Conservation (phyloP, 2,797 vertebrate species). For the Acomys russatus region DNA sequence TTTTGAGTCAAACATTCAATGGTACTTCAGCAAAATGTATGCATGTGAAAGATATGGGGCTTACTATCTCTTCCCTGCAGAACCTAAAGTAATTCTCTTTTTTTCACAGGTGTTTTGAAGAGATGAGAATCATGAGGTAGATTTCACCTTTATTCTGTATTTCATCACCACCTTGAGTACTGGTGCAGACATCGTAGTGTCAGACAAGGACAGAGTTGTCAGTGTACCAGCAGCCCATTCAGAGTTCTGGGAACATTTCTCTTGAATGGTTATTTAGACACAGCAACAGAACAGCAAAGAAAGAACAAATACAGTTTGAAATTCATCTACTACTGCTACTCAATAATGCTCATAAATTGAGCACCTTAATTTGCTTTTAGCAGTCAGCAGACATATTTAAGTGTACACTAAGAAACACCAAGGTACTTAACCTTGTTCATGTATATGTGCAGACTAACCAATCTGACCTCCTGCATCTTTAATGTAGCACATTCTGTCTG, state of each 20-base stretch:
- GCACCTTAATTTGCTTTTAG: constrained; percentile 84
- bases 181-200: constrained; percentile 68
- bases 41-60: not conserved
- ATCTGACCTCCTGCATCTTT: constrained; percentile 56
- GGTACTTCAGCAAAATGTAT: not conserved
- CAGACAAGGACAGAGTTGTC: constrained; percentile 78
- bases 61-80: not conserved
- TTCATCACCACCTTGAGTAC: constrained; percentile 9
- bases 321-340: constrained; percentile 37
- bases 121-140: not conserved
- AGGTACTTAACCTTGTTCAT: constrained; percentile 3
- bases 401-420: constrained; percentile 73
- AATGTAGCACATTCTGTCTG: constrained; percentile 59
- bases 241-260: constrained; percentile 83
- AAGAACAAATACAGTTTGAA: constrained; percentile 84
- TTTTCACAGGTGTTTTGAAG: not conserved
- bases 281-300: constrained; percentile 85
- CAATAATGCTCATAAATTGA: constrained; percentile 77
- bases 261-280: constrained; percentile 85
- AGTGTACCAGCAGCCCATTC: constrained; percentile 76
- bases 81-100: not conserved
- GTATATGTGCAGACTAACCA: constrained; percentile 58
- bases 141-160: not conserved
- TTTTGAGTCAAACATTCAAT: constrained; percentile 1
- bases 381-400: constrained; percentile 73